phyloP scores from a whole-genome alignment of 2,797 vertebrate genomes.

The Pangasius krempfi region DNA sequence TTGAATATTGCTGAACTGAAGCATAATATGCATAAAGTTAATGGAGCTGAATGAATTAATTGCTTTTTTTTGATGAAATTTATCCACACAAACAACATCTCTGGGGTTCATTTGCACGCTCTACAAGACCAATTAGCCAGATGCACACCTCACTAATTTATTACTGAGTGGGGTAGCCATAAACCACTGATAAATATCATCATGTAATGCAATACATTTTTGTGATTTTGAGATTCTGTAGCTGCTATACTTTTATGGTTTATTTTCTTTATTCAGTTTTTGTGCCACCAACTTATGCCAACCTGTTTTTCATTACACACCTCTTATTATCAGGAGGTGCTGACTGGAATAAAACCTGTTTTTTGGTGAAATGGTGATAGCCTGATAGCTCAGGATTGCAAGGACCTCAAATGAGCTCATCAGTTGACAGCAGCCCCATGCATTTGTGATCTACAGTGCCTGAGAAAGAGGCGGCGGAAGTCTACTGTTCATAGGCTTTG shows the following conservation, averaged over 20 bases:
- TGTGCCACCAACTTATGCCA: background rate
- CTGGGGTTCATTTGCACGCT: background rate
- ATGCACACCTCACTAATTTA: constrained; percentile 22
- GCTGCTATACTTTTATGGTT: background rate
- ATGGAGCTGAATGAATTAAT: background rate
- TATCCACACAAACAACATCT: background rate
- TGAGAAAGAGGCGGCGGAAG: background rate
- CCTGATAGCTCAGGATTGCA: background rate
- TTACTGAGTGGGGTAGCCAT: constrained; percentile 11
- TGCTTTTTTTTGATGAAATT: background rate
- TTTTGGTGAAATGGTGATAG: background rate
- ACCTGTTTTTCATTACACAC: background rate
- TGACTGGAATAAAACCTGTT: background rate
- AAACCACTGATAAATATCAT: constrained; percentile 10
- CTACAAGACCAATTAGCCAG: constrained; percentile 19
- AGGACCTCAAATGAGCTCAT: background rate
- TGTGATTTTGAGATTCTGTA: background rate
- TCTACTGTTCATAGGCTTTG: background rate
- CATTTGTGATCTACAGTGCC: too few relatives aligned
- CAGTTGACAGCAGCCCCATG: background rate
- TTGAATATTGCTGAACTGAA: background rate
- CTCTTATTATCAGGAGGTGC: background rate
- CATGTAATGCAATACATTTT: background rate
- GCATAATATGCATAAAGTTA: background rate
- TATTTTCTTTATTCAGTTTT: background rate